These are phyloP conservation scores for Lasius platythorax DNA, from an alignment of 2,888 invertebrate species.

Conservation along the genomic window DNA sequence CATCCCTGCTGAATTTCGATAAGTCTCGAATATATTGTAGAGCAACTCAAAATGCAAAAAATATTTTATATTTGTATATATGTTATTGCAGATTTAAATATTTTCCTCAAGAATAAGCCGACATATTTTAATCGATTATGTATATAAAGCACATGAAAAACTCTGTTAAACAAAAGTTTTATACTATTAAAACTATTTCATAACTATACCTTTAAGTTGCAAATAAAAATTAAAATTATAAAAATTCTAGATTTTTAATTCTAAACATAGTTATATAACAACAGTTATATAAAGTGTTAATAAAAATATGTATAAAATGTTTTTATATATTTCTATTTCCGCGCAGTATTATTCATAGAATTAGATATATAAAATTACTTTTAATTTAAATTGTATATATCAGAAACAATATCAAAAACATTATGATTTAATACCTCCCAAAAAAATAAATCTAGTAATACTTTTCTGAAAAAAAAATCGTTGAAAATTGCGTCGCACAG, in stretches of 20 bases:
- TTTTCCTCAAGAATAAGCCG: not conserved
- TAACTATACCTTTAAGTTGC: not conserved
- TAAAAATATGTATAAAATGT: not conserved
- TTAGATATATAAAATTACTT: not conserved
- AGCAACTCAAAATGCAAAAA: not conserved
- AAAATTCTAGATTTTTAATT: constrained; percentile 2
- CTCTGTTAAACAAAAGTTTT: not conserved
- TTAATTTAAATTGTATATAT: not conserved
- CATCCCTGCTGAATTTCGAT: constrained; percentile 23
- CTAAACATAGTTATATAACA: not conserved
- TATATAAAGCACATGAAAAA: not conserved
- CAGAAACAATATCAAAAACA: not conserved
- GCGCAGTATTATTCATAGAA: not conserved
- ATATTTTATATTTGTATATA: not conserved
- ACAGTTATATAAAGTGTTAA: not conserved
- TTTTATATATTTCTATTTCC: not conserved
- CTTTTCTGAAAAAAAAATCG: not conserved
- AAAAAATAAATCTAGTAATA: not conserved
- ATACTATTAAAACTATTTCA: not conserved
- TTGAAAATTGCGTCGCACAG: not conserved
- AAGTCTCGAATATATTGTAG: not conserved
- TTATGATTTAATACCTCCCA: not conserved
- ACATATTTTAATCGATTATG: not conserved
- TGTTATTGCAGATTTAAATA: not conserved
- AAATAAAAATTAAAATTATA: not conserved